A percentile compares a stretch with the other conserved stretches of the same genome.
Evolutionary conservation across 2,113 vertebrate species (phyloP).

Genomic region (Trichomycterus rosablanca): DNA sequence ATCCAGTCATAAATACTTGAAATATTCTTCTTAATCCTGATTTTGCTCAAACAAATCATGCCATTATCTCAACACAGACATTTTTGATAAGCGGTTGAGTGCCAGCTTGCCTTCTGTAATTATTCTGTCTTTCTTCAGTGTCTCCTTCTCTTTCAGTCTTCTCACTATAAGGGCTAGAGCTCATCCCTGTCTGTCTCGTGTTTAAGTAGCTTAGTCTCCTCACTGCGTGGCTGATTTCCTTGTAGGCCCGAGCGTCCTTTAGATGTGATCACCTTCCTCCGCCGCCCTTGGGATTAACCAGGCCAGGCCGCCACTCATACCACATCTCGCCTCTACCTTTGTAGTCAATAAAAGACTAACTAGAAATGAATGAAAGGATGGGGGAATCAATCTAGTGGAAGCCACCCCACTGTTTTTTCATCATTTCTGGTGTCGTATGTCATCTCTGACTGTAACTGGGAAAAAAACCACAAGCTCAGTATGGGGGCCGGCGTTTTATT

Average conservation of each 20-base stretch:
- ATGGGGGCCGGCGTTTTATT: slow-evolving; percentile 76
- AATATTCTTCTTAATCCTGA: too few relatives aligned
- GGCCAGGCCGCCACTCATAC: slow-evolving; percentile 75
- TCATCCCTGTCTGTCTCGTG: slow-evolving; percentile 85
- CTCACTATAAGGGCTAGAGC: slow-evolving; percentile 80
- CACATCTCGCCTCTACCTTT: slow-evolving; percentile 78
- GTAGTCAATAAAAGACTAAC: slow-evolving; percentile 99
- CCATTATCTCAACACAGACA: slow-evolving; percentile 74
- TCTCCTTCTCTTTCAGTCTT: slow-evolving; percentile 33
- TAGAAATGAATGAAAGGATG: slow-evolving; percentile 96
- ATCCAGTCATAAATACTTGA: too few relatives aligned
- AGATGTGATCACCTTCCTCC: slow-evolving; percentile 97
- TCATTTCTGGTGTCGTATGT: slow-evolving; percentile 89
- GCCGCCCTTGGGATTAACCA: slow-evolving; percentile 96
- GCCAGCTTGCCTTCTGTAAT: slow-evolving; percentile 58
- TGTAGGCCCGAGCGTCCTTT: slow-evolving; percentile 88
- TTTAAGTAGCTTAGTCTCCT: slow-evolving; percentile 97
- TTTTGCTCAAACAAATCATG: slow-evolving; percentile 63
- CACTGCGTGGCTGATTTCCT: slow-evolving; percentile 89
- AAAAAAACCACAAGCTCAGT: slow-evolving; percentile 82
- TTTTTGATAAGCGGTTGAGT: slow-evolving; percentile 63
- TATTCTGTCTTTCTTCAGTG: slow-evolving; percentile 20
- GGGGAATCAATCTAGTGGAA: slow-evolving; percentile 99
- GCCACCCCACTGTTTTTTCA: slow-evolving; percentile 98
- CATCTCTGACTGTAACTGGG: slow-evolving; percentile 89